Evolutionary conservation across 2,888 invertebrate species (phyloP), one percentile per base, ranked within the genome.

Genomic region (Carabus problematicus): DNA sequence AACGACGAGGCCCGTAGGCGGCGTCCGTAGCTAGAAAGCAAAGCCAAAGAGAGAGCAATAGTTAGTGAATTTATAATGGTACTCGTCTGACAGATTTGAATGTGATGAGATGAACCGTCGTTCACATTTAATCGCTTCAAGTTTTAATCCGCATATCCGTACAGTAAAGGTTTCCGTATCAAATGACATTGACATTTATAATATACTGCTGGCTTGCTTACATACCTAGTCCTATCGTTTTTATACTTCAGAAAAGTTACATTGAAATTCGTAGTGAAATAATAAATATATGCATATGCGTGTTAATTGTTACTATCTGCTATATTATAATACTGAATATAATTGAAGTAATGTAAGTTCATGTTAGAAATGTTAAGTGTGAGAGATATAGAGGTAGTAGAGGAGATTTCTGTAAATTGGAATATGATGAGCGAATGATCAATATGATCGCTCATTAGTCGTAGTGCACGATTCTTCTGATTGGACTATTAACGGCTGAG

Each of bases 91-190:
- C 67, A 67, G 67, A 67, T 67, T 67, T 64, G 49, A 67, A 60
- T 60, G 59, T 67, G 67, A 67, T 67, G 67, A 67, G 67, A 67
- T 67, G 67, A 67, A 60, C 49, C 66, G 56, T 59, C 66, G 59
- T 58, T 58, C 45, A 67, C 54, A 42, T 67, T 67, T 60, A 67
- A 60, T 60, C 60, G 67, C 42, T 59, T 49, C 42, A 29, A n/a
- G 67, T 18, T 40, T 66, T 49, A 56, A 66, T 43, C 56, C 66
- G 63, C 49, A 6, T 2, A 29, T 4, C 18, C 12, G 14, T 16
- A 12, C 12, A 8, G 52, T 52, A 16, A 9, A 45, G 45, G n/a
- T 45, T 29, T 29, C 29, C 29, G 6, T 29, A 29, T 29, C 29
- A 29, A 29, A 29, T n/a, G 29, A 6, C 29, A 29, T 29, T 6